phyloP scores from a whole-genome alignment of 2,113 vertebrate genomes.

The Diphyllodes magnificus region DNA sequence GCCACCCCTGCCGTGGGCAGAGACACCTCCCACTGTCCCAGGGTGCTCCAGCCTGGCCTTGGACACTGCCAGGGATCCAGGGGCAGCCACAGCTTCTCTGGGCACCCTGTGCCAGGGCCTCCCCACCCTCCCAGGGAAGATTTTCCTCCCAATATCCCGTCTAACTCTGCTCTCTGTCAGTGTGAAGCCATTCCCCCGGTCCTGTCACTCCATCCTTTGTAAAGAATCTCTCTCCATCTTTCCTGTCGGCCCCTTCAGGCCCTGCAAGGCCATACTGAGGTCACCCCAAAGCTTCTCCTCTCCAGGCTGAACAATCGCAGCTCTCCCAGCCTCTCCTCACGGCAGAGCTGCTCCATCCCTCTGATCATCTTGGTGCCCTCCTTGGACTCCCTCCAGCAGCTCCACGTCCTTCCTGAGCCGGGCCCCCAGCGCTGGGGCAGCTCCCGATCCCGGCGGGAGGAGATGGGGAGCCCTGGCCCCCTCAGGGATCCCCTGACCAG shows the following conservation, averaged over 20 bases:
- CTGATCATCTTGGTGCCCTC: neutral
- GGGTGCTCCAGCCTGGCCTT: neutral
- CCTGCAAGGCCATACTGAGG: too few relatives aligned
- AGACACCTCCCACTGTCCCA: rapidly evolving
- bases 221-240: rapidly evolving
- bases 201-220: rapidly evolving
- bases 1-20: neutral
- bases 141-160: rapidly evolving
- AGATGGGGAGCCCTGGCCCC: too few relatives aligned
- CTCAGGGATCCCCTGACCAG: neutral
- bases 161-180: neutral
- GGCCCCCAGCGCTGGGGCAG: neutral
- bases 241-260: neutral
- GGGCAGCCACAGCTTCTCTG: neutral
- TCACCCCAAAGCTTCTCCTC: neutral
- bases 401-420: rapidly evolving
- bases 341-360: neutral
- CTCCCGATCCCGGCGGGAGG: neutral
- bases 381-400: neutral
- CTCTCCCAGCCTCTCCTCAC: neutral
- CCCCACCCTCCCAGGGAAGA: rapidly evolving
- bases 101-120: neutral
- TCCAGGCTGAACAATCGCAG: neutral
- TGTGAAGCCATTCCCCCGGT: neutral
- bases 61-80: neutral